Base-by-base conservation (phyloP, 2,888 invertebrate species). In the Cryptophagus acutangulus region DNA sequence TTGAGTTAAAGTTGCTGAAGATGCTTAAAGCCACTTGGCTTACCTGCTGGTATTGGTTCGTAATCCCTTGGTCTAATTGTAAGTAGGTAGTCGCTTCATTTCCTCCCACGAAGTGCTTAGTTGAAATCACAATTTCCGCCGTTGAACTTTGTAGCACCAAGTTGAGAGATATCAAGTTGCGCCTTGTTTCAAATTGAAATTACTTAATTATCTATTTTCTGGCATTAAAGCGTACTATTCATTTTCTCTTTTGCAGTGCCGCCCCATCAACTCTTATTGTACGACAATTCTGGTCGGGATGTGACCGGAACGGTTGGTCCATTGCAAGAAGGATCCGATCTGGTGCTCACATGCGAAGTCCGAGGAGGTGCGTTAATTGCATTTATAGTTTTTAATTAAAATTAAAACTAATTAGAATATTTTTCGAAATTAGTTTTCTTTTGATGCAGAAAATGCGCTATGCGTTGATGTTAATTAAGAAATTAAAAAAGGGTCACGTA, bases 271-370 rank as follows among this genome's bases (percentile, higher is more conserved):
- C 83, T 90, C 64, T 73, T 87, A 53, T 76, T 91, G 54, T 83
- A 88, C 65, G 89, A 90, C 68, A 84, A 84, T 60, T 86, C 85
- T 55, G 89, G 90, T 35, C 80, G 87, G 51, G 82, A 85, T 61
- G 79, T 89, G 36, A 82, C 87, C 41, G 83, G 82, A 28, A 78
- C 83, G 26, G 82, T 84, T 33, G 91, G 90, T 9, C 90, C 90
- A 31, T 76, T 88, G 59, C 81, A 85, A 61, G 91, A 90, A 71
- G 85, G 84, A 18, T 78, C 86, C 46, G 85, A 86, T 55, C 74
- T 91, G 54, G 78, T 85, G 20, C 73, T 92, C 46, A 85, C 86
- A 47, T 91, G 91, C 65, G 87, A 89, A 76, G 91, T 90, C 43
- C 77, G 87, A 59, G 90, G 90, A 57, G 91, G 91, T n/a, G n/a